Percentiles rank a stretch among this genome's conserved stretches.
Evolutionary conservation across 2,888 invertebrate species (phyloP).

Genomic region (Cryptocephalus moraei): DNA sequence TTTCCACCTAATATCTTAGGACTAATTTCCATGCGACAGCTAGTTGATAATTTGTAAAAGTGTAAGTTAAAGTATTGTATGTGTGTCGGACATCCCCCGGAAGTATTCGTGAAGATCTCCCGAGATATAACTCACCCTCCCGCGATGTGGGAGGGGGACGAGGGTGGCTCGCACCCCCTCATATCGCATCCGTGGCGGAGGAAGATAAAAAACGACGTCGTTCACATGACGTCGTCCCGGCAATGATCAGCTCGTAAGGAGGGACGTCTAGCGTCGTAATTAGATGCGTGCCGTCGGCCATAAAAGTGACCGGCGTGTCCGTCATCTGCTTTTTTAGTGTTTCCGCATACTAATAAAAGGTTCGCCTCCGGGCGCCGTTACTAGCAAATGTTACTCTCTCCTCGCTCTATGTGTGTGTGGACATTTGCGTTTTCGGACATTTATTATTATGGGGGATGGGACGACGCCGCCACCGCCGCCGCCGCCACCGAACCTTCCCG

Average conservation of each 20-base stretch:
- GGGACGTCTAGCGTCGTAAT: conserved; percentile 28
- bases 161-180: too few species aligned
- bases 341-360: conserved; percentile 56
- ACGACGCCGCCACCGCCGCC: conserved; percentile 21
- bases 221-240: conserved; percentile 15
- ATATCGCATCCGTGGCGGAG: background rate
- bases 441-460: conserved; percentile 32
- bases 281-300: conserved; percentile 35
- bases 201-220: conserved; percentile 14
- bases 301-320: conserved; percentile 32
- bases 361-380: conserved; percentile 36
- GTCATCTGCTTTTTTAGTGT: conserved; percentile 55
- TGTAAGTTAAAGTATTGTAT: too few species aligned
- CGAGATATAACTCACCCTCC: too few species aligned
- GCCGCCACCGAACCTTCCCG: background rate
- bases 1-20: too few species aligned
- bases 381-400: conserved; percentile 37
- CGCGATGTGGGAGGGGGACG: too few species aligned
- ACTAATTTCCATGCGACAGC: too few species aligned
- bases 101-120: background rate
- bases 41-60: too few species aligned
- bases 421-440: conserved; percentile 40
- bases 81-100: background rate
- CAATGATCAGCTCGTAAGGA: conserved; percentile 23
- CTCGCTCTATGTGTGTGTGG: conserved; percentile 9